Conservation (phyloP, 1,140 invertebrate genomes). For the Oryctes rhinoceros region DNA sequence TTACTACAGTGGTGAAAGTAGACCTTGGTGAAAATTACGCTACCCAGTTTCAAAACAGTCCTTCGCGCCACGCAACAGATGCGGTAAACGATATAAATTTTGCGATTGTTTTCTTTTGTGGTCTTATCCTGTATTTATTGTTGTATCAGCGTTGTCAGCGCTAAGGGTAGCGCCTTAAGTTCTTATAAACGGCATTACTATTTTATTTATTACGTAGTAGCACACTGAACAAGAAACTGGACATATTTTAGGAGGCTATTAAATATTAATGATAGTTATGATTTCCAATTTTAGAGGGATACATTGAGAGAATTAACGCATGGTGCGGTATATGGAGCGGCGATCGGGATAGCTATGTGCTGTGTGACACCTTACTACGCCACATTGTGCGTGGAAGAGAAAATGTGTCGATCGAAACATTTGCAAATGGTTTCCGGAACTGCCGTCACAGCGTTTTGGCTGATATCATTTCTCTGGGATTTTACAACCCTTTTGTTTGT, state of each 20-base stretch:
- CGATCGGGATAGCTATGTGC: background rate
- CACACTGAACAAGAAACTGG: too few relatives aligned
- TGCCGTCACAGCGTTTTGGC: background rate
- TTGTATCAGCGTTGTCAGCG: too few relatives aligned
- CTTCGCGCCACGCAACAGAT: constrained; percentile 63
- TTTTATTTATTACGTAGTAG: too few relatives aligned
- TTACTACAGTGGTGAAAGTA: constrained; percentile 59
- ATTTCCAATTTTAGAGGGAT: background rate
- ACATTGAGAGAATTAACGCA: background rate
- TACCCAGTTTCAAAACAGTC: constrained; percentile 74
- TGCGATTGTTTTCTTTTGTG: too few relatives aligned
- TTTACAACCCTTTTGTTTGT: background rate
- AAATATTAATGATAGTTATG: background rate
- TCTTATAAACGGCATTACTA: too few relatives aligned
- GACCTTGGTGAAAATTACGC: constrained; percentile 53
- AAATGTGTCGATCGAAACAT: background rate
- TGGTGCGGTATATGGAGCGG: background rate
- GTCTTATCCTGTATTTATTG: too few relatives aligned
- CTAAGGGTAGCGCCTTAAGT: too few relatives aligned
- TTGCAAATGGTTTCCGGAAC: constrained; percentile 3
- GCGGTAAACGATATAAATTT: constrained; percentile 39
- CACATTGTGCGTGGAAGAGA: background rate
- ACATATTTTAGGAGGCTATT: too few relatives aligned
- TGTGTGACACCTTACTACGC: background rate
- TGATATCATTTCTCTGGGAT: constrained; percentile 8